Conservation (phyloP, 2,113 vertebrate species). For the Ctenodactylus gundi region DNA sequence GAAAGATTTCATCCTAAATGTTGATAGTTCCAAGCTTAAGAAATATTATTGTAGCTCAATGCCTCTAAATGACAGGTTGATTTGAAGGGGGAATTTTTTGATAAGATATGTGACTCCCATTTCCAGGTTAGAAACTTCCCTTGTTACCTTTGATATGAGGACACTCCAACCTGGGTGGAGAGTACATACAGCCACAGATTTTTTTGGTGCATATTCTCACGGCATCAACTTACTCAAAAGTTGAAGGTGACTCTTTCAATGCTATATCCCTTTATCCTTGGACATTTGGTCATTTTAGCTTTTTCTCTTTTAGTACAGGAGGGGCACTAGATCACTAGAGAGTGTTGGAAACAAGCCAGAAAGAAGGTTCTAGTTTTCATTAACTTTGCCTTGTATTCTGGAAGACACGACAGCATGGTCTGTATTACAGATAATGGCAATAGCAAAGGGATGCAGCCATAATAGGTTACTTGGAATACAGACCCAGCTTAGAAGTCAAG, state of each 20-base stretch:
- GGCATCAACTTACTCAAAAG: neutral
- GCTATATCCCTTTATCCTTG: neutral
- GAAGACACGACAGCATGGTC: neutral
- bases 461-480: neutral
- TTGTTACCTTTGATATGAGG: neutral
- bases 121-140: neutral
- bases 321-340: neutral
- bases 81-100: neutral
- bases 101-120: neutral
- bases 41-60: neutral
- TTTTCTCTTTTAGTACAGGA: neutral
- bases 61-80: neutral
- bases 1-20: neutral
- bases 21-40: neutral
- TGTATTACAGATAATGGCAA: slow-evolving; percentile 1
- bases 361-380: slow-evolving; percentile 41
- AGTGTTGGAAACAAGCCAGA: neutral
- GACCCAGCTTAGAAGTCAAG: neutral
- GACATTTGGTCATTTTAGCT: neutral
- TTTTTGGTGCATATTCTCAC: neutral
- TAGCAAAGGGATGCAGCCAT: neutral
- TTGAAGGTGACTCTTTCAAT: neutral
- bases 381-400: slow-evolving; percentile 9
- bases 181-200: neutral
- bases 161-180: neutral